Base-by-base conservation (phyloP, 1,140 invertebrate genomes). In the Aphidius ervi region DNA sequence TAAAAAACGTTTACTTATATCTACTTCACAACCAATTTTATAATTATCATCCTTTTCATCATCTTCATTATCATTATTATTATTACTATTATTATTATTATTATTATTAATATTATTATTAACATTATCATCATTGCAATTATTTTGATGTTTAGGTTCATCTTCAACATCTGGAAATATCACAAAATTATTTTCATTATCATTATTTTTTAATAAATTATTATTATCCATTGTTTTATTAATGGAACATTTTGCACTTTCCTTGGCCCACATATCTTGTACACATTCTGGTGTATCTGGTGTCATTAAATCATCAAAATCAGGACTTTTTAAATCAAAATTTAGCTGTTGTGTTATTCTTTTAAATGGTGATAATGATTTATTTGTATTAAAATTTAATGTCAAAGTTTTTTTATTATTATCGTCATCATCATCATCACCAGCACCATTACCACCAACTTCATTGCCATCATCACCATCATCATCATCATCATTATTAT, bases 261-360 rank as follows among this genome's bases (percentile, higher is more conserved):
- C 75, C 46, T 80, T 78, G 5, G 76, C 74, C 85, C 85, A 87
- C 3, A 86, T 74, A 66, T 85, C 83, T 41, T 79, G 84, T 56
- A 82, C 82, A 61, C 74, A 86, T 71, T 70, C 83, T 57, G 78
- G 86, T 59, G 84, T 88, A 67, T 84, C 87, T 9, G 83, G 88
- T 48, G 83, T 91, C 39, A 84, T 85, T 70, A 88, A 87, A 66
- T 88, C 87, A 63, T 89, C 87, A 53, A 87, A 77, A 66, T 91
- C 88, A 0, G 88, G 87, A 56, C 84, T 88, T 61, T 84, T 85
- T 4, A 87, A 66, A 63, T 90, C 88, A 47, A 88, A 82, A 47
- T 85, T 87, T 1, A 92, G 70, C 68, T 91, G 88, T 65, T 91
- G 88, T 0, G 89, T 91, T 4, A 92, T 86, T 41, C 88, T 82